Conservation (phyloP, 2,113 vertebrate species). For the Triplophysa siluroides region DNA sequence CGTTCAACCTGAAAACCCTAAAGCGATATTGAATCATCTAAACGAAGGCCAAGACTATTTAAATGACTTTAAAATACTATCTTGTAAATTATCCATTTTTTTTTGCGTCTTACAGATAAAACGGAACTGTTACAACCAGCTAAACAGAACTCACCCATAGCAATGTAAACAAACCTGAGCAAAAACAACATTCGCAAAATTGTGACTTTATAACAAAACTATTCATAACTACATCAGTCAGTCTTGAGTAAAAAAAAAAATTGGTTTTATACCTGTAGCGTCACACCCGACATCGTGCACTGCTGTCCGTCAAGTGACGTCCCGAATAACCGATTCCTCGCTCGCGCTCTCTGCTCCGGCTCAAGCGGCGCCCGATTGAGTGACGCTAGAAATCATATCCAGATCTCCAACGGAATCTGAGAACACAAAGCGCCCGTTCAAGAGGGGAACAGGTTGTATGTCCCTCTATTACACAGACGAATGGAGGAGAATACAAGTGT, state of each 20-base stretch:
- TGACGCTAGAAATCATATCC: conserved; percentile 32
- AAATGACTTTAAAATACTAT: background rate
- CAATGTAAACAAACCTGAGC: conserved; percentile 7
- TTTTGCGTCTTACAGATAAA: background rate
- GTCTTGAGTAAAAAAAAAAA: background rate
- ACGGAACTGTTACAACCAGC: background rate
- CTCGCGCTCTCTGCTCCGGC: background rate
- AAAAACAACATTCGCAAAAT: background rate
- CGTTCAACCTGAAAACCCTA: conserved; percentile 43
- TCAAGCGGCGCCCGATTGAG: conserved; percentile 12
- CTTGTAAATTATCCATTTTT: too few relatives aligned
- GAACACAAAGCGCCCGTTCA: conserved; percentile 3
- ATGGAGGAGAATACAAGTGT: conserved; percentile 1
- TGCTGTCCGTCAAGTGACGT: background rate
- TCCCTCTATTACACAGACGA: background rate
- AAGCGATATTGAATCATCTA: background rate
- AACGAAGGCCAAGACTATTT: background rate
- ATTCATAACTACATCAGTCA: background rate
- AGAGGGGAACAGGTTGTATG: background rate
- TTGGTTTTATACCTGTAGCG: conserved; percentile 52
- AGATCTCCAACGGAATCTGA: background rate
- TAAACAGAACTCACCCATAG: background rate
- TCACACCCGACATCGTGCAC: conserved; percentile 51
- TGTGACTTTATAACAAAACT: background rate
- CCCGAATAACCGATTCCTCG: background rate